These are phyloP conservation scores for Dryobota labecula DNA, from an alignment of 2,888 invertebrate species.

Conservation along the genomic window DNA sequence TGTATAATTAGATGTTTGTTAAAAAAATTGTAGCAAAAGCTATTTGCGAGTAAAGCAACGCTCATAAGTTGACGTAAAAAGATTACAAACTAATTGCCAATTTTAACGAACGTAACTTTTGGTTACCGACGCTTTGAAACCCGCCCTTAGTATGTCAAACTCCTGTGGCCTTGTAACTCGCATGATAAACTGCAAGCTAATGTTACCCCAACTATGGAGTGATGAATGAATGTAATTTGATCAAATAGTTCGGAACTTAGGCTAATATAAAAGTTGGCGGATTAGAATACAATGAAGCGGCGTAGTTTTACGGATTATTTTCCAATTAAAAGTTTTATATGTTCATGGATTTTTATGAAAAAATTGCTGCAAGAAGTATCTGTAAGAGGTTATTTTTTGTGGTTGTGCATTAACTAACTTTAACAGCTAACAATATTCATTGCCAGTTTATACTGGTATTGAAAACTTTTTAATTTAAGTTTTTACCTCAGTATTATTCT, in stretches of 20 bases:
- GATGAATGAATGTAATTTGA: slow-evolving; percentile 63
- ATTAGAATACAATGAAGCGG: slow-evolving; percentile 40
- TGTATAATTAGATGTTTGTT: too few species aligned
- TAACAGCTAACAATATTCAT: background rate
- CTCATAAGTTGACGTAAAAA: slow-evolving; percentile 1
- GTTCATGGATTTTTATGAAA: background rate
- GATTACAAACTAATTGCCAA: slow-evolving; percentile 18
- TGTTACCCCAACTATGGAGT: slow-evolving; percentile 49
- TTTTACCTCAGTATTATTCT: background rate
- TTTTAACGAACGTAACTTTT: slow-evolving; percentile 52
- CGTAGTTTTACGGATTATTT: slow-evolving; percentile 4
- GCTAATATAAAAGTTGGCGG: slow-evolving; percentile 52
- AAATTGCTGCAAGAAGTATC: too few species aligned
- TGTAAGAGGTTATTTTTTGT: background rate
- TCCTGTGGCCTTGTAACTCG: slow-evolving; percentile 55
- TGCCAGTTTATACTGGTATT: background rate
- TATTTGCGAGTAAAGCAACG: background rate
- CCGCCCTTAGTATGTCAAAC: slow-evolving; percentile 50
- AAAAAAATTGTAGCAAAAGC: too few species aligned
- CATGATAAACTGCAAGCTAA: slow-evolving; percentile 62
- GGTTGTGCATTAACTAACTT: background rate
- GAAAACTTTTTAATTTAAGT: background rate
- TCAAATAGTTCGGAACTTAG: slow-evolving; percentile 57
- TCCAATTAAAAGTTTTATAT: background rate
- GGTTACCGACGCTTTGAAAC: slow-evolving; percentile 27